Percentiles rank a stretch among this genome's conserved stretches.
These are phyloP conservation scores for honey bee (Apis mellifera) DNA, from an alignment of 1,140 invertebrate species.

Conservation along the genomic window Amel_HAv3.1 CM009932.2:12683501-12684000, in stretches of 20 bases:
- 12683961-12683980: slow-evolving; percentile 16
- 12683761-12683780: not conserved
- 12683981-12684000: slow-evolving; percentile 10
- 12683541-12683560: too few species aligned
- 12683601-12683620: not conserved
- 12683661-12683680: too few species aligned
- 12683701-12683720: too few species aligned
- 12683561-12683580: not conserved
- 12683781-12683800: not conserved
- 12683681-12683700: too few species aligned
- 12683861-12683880: slow-evolving; percentile 60
- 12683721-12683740: not conserved
- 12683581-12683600: not conserved
- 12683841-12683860: slow-evolving; percentile 67
- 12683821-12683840: slow-evolving; percentile 63
- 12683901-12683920: slow-evolving; percentile 45
- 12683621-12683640: not conserved
- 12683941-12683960: too few species aligned
- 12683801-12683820: slow-evolving; percentile 60
- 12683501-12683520: too few species aligned
- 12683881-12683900: slow-evolving; percentile 54
- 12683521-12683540: too few species aligned
- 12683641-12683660: not conserved
- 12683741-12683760: slow-evolving; percentile 9
- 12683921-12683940: slow-evolving; percentile 12